Base-by-base conservation (phyloP, 2,797 vertebrate species). In the Squalus acanthias region DNA sequence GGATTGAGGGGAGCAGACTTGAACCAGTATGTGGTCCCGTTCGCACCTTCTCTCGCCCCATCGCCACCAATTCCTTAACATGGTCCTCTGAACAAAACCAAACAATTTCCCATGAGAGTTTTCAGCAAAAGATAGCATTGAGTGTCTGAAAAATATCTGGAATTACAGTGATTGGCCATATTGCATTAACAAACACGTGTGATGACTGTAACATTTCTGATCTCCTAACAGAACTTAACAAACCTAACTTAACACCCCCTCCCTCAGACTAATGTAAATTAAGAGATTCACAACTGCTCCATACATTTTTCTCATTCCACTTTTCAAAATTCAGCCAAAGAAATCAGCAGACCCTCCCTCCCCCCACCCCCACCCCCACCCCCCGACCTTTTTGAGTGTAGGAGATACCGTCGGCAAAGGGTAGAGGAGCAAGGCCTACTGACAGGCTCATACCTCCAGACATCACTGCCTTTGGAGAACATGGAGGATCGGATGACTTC, bases 391-490 rank as follows among this genome's bases (percentile, higher is more conserved):
- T 17, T 85, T 9, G 7, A 89, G 33, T 63, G 53, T 33, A 13
- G 5, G 57, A 15, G 57, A 91, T 33, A 8, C 6, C 2, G 29
- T 92, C 63, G 2, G 33, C 4, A 9, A 92, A 67, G 33, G 60
- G 63, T 8, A 10, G 63, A 69, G 65, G 20, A 69, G 39, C n/a
- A 69, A 8, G 33, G 39, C 63, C 22, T 0, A 67, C 17, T 4
- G n/a, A 39, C 22, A 50, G n/a, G 17, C 8, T 69, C 98, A 97
- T 98, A 99, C 99, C 99, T 99, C 99, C 99, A 99, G 26, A 99
- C 98, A 96, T 99, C 99, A 96, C 99, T 99, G 98, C 99, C 99
- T 97, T 99, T 99, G 98, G 99, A 99, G 98, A 99, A 99, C 97
- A 99, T 99, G 88, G 99, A 99, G 0, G 99, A 99, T 96, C 99